Evolutionary conservation across 2,113 vertebrate species (phyloP).

Genomic region (Acrocephalus arundinaceus): DNA sequence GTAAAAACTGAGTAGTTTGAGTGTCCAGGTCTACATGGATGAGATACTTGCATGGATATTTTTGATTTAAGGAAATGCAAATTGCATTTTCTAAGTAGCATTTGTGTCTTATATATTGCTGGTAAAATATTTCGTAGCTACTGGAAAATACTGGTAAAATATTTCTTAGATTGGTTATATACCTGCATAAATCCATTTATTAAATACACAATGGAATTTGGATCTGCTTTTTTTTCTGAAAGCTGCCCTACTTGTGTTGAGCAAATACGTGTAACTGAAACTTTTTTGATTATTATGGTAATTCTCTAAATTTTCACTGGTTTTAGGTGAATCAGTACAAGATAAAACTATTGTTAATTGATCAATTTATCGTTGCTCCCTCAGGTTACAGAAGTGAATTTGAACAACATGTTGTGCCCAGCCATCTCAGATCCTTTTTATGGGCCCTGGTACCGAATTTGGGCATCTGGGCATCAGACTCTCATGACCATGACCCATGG

Average conservation of each 20-base stretch:
- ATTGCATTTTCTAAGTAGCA: neutral
- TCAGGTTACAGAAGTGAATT: conserved; percentile 94
- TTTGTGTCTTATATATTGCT: neutral
- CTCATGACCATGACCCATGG: conserved; percentile 93
- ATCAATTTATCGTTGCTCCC: neutral
- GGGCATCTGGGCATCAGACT: conserved; percentile 96
- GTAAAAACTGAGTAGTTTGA: neutral
- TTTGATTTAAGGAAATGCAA: neutral
- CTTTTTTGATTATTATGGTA: neutral
- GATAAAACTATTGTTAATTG: neutral
- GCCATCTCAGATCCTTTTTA: conserved; percentile 98
- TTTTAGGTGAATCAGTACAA: neutral
- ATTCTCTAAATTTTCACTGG: neutral
- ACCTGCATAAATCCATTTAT: conserved; percentile 12
- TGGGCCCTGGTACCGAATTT: conserved; percentile 95
- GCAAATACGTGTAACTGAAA: neutral
- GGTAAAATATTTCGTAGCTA: no score
- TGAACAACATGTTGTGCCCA: conserved; percentile 99
- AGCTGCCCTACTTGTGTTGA: neutral
- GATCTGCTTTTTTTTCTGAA: neutral
- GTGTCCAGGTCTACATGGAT: neutral
- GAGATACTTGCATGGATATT: neutral
- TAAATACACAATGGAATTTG: neutral
- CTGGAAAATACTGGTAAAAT: neutral
- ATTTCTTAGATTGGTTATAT: neutral